A percentile compares a stretch with the other conserved stretches of the same genome.
These are phyloP conservation scores for Drosophila pseudotalamancana DNA, from an alignment of 2,888 invertebrate species.

Conservation along the genomic window DNA sequence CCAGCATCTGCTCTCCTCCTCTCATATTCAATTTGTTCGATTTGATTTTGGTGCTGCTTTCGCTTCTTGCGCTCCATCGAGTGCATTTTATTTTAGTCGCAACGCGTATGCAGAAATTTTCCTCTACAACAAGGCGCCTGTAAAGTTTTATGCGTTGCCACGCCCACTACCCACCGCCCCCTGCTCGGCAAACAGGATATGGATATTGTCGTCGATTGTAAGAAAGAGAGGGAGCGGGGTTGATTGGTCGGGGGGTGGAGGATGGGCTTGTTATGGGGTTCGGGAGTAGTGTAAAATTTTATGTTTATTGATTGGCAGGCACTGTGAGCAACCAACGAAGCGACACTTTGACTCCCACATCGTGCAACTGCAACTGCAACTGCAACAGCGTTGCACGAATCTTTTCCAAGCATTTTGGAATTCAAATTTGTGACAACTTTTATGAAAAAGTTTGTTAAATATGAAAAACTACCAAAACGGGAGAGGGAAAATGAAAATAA, in stretches of 20 bases:
- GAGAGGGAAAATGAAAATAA: not conserved
- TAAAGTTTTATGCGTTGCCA: conserved; percentile 68
- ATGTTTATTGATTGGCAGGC: conserved; percentile 73
- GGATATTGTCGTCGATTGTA: conserved; percentile 53
- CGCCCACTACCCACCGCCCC: not conserved
- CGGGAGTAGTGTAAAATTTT: conserved; percentile 59
- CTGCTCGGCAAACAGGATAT: conserved; percentile 14
- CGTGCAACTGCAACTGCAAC: conserved; percentile 17
- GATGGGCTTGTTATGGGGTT: not conserved
- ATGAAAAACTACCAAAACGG: too few relatives aligned
- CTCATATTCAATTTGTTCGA: conserved; percentile 75
- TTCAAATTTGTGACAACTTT: not conserved
- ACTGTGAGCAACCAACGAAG: conserved; percentile 25
- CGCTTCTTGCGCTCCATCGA: conserved; percentile 36
- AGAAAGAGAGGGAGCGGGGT: not conserved
- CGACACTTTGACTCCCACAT: conserved; percentile 39
- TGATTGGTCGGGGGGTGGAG: not conserved
- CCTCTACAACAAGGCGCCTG: conserved; percentile 63
- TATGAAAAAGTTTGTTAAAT: not conserved
- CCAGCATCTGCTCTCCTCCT: not conserved
- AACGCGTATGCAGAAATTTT: conserved; percentile 67
- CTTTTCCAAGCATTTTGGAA: not conserved
- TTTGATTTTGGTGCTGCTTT: conserved; percentile 66
- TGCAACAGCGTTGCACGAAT: not conserved
- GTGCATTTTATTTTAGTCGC: conserved; percentile 69